phyloP scores from a whole-genome alignment of 1,140 invertebrate genomes.

The Tetramorium simillimum region DNA sequence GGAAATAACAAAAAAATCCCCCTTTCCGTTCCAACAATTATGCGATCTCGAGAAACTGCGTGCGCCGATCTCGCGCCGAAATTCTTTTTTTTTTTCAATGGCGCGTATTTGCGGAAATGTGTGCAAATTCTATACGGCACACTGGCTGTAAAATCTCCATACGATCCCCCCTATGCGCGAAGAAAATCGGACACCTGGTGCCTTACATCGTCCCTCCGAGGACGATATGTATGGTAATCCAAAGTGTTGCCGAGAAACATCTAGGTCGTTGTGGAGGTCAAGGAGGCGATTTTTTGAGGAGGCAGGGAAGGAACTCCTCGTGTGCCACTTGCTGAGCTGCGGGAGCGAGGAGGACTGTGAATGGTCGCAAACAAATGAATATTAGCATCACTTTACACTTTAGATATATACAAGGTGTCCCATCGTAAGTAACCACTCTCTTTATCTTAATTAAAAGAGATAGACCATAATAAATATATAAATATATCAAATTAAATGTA shows the following conservation, averaged over 20 bases:
- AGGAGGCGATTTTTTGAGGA: background rate
- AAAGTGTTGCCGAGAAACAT: slow-evolving; percentile 15
- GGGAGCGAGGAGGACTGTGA: background rate
- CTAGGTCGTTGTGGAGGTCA: slow-evolving; percentile 42
- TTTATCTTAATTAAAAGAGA: no score
- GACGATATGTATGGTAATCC: slow-evolving; percentile 53
- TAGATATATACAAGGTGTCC: no score
- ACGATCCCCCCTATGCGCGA: background rate
- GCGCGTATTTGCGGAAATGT: slow-evolving; percentile 33
- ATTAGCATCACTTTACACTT: background rate
- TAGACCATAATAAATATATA: no score
- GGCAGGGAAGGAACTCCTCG: background rate
- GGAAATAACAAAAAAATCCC: slow-evolving; percentile 30
- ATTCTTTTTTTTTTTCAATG: background rate
- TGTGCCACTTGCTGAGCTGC: background rate
- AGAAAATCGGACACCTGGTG: slow-evolving; percentile 33
- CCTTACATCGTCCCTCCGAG: slow-evolving; percentile 32
- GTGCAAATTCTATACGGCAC: slow-evolving; percentile 49
- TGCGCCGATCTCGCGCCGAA: background rate
- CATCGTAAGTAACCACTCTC: no score
- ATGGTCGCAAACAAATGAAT: background rate
- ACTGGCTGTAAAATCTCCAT: slow-evolving; percentile 34
- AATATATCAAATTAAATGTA: no score
- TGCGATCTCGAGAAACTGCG: background rate
- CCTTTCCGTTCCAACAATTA: slow-evolving; percentile 35